These are phyloP conservation scores for Myotis lucifugus DNA, from an alignment of 2,113 vertebrate genomes.

Conservation along the genomic window DNA sequence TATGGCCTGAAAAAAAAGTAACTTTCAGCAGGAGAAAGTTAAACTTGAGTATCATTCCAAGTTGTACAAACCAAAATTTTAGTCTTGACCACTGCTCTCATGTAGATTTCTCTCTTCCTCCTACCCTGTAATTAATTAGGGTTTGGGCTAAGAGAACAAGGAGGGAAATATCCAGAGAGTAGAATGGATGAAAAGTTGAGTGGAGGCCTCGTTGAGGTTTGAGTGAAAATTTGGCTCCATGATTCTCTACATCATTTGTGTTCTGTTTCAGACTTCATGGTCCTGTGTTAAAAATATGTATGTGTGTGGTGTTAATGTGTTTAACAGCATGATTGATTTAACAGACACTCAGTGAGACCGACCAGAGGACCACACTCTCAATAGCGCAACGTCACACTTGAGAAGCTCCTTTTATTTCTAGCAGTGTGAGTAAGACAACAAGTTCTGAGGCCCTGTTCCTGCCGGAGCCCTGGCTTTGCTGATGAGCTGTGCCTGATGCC, in stretches of 20 bases:
- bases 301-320: slow-evolving; percentile 78
- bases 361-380: background rate
- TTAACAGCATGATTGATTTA: slow-evolving; percentile 84
- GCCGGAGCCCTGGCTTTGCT: slow-evolving; percentile 26
- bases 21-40: slow-evolving; percentile 11
- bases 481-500: slow-evolving; percentile 68
- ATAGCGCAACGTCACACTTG: slow-evolving; percentile 60
- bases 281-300: slow-evolving; percentile 27
- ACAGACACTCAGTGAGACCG: slow-evolving; percentile 63
- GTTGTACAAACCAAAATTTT: slow-evolving; percentile 30
- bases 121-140: slow-evolving; percentile 53
- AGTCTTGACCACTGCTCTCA: slow-evolving; percentile 14
- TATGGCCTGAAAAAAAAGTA: slow-evolving; percentile 46
- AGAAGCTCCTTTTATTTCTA: slow-evolving; percentile 72
- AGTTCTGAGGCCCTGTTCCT: slow-evolving; percentile 67
- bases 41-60: slow-evolving; percentile 22
- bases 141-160: background rate
- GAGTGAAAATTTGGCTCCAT: slow-evolving; percentile 68
- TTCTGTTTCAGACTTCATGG: slow-evolving; percentile 71
- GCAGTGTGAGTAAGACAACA: slow-evolving; percentile 24
- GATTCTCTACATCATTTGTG: slow-evolving; percentile 72
- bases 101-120: background rate
- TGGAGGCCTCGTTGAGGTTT: slow-evolving; percentile 49
- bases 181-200: slow-evolving; percentile 40
- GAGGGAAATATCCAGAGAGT: background rate